Base-by-base conservation (phyloP, 2,888 invertebrate genomes). In the Anthrax anthrax region DNA sequence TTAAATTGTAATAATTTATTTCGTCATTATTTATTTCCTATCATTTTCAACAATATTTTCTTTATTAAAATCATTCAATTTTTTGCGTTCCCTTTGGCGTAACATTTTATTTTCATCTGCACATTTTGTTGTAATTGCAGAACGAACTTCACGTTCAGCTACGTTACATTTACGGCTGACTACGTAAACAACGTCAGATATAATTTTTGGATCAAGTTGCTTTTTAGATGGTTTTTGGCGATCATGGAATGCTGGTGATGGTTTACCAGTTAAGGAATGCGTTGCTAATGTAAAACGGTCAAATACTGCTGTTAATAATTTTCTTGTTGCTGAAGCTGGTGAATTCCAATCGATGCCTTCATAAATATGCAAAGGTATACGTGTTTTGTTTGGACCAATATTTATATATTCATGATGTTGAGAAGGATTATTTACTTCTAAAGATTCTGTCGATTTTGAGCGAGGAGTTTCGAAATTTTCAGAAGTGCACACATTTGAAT, bases 41-140 rank as follows among this genome's bases (percentile, higher is more conserved):
- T n/a, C 4, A 23, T 23, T 23, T 23, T 36, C 6, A n/a, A 36
- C 36, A n/a, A 36, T 36, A 36, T 36, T 36, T 36, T 36, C 36
- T 9, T 36, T 36, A 16, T 36, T 13, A 36, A 16, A 4, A 8
- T 16, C n/a, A 16, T n/a, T 36, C 13, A 8, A 4, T 16, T 8
- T 8, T 36, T 36, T 36, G 4, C 16, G 36, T 36, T 36, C 36
- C 46, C 62, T 56, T 43, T 70, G 65, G 54, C 72, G 72, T 56
- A 71, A 71, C 60, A 77, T 65, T 59, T 77, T 78, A 40, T 76
- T 74, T 61, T 79, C 78, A 53, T 78, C 78, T 0, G 76, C 74
- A 53, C 78, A 79, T 56, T 77, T 79, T 1, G 74, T 73, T 12
- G 78, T 77, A 19, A 79, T 77, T n/a, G 70, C 69, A 52, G 67